phyloP scores from a whole-genome alignment of 2,888 invertebrate species.

The Drosophila quinaria region DNA sequence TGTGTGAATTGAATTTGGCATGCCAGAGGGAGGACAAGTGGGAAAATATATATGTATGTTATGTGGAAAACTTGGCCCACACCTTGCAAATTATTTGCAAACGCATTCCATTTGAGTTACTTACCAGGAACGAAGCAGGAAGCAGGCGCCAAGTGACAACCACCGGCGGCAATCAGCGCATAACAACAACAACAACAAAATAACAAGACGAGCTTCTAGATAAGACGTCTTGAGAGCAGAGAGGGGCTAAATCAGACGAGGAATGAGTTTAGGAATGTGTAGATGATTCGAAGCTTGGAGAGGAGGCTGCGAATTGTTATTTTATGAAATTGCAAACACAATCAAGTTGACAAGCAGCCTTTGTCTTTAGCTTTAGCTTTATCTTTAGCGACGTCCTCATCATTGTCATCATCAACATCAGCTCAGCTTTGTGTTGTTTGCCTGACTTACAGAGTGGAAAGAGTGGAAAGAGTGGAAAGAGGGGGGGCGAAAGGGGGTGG shows the following conservation, averaged over 20 bases:
- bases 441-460: background rate
- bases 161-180: conserved; percentile 76
- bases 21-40: conserved; percentile 30
- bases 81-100: conserved; percentile 74
- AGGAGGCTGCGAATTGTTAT: conserved; percentile 65
- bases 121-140: conserved; percentile 30
- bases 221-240: background rate
- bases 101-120: conserved; percentile 74
- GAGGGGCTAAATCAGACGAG: background rate
- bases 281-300: conserved; percentile 27
- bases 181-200: conserved; percentile 39
- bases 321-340: conserved; percentile 81
- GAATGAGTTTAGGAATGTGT: conserved; percentile 4
- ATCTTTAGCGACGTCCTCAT: conserved; percentile 11
- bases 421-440: conserved; percentile 14
- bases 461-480: background rate
- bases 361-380: conserved; percentile 46
- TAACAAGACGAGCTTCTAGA: conserved; percentile 52
- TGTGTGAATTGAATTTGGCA: conserved; percentile 81
- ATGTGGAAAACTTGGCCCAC: conserved; percentile 40
- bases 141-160: conserved; percentile 68
- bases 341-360: conserved; percentile 71
- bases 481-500: background rate
- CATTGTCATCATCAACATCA: conserved; percentile 12
- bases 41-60: background rate